Evolutionary conservation across 23 tunicate species (phyloP).

Genomic region (Ascidia mentula): DNA sequence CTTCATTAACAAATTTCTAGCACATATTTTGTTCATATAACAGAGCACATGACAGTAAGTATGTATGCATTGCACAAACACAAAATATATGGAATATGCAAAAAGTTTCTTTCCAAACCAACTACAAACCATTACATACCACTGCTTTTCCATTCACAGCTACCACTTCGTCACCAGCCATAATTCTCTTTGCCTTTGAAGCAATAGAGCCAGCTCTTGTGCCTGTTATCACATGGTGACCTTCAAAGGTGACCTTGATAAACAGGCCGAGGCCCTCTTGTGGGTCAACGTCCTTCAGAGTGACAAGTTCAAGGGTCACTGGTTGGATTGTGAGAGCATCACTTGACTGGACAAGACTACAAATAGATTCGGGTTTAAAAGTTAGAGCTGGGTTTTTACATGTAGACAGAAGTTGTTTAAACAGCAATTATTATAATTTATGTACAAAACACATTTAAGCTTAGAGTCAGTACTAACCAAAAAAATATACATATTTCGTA

Average conservation of each 20-base stretch:
- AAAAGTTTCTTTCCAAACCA: background rate
- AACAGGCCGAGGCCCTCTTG: conserved; percentile 76
- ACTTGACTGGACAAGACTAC: conserved; percentile 57
- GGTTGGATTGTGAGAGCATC: conserved; percentile 74
- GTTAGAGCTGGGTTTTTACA: too few relatives aligned
- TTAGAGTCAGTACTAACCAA: too few relatives aligned
- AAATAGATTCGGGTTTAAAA: too few relatives aligned
- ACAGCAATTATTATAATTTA: too few relatives aligned
- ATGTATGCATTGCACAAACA: too few relatives aligned
- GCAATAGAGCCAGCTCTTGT: conserved; percentile 75
- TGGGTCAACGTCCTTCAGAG: conserved; percentile 59
- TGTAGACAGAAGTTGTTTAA: too few relatives aligned
- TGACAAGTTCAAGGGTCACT: conserved; percentile 55
- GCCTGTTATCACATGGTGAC: conserved; percentile 94
- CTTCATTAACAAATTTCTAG: too few relatives aligned
- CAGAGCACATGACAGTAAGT: too few relatives aligned
- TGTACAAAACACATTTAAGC: too few relatives aligned
- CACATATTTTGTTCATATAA: too few relatives aligned
- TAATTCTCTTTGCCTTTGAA: conserved; percentile 50
- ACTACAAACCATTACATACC: conserved; percentile 25
- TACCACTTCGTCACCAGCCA: conserved; percentile 84
- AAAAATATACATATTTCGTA: too few relatives aligned
- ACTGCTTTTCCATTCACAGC: conserved; percentile 82
- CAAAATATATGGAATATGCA: too few relatives aligned
- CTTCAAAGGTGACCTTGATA: conserved; percentile 92